Evolutionary conservation across 2,888 invertebrate species (phyloP), one percentile per base, ranked within the genome.

Genomic region (Augochlorella aurata): DNA sequence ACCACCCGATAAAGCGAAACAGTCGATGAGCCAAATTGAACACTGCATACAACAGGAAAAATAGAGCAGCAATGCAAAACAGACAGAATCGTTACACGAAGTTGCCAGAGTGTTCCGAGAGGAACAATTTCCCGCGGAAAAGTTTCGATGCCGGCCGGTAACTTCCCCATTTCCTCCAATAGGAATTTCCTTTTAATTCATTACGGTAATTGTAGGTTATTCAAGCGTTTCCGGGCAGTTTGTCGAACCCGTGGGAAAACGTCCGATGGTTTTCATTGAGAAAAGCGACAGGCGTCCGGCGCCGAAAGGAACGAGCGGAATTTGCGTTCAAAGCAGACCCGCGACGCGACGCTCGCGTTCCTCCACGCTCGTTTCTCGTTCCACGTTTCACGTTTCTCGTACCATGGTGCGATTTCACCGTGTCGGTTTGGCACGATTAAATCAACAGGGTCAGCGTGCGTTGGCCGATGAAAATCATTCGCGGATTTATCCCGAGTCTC

Each of bases 391-490:
- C 18, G 18, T 52, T 63, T 10, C 8, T 52, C 45, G 54, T 24
- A 21, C 18, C 61, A 8, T 21, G 61, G 44, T 3, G 52, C 24
- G 24, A 44, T 50, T 18, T 61, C 44, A 61, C 67, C 58, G 44
- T 29, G 50, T 50, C 45, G 16, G 14, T 47, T 4, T 18, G 44
- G 12, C 16, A 5, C 54, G 80, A 77, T 77, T 77, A 67, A 78
- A 80, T 67, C 58, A 54, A 54, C 74, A 58, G 38, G 44, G 10
- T 14, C 52, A 16, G 21, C n/a, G 49, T 58, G 50, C 50, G 24
- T 54, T 44, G 44, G 12, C 38, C 45, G 63, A 66, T 52, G 81
- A 75, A 82, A 84, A 84, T 84, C 87, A 84, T 82, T 86, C 65
- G 67, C 50, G 66, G 79, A 65, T 86, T 79, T 69, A 18, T 72